Base-by-base conservation (phyloP, 2,797 vertebrate species). In the Neosalanx taihuensis region DNA sequence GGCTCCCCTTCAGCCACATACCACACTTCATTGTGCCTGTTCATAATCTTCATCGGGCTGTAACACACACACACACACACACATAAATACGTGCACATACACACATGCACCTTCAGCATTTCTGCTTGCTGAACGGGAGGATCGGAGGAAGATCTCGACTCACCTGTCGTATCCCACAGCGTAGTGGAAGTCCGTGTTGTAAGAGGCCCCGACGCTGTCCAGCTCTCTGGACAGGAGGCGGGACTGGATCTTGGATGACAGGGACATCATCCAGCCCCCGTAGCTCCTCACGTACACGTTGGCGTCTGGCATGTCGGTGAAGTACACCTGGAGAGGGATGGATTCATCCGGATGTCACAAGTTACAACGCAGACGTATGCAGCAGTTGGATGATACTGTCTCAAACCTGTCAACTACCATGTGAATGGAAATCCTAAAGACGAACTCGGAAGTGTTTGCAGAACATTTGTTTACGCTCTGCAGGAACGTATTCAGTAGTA, bases 1-100 rank as follows among this genome's bases (percentile, higher is more conserved):
- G 84, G 89, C 0, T 83, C 68, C 26, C 77, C 91, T 12, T 81
- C 23, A 3, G 41, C 81, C 3, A 84, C 6, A 30, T 82, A 84
- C 93, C 92, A 93, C 64, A 89, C 91, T 80, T 94, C 93, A 26
- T 93, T 93, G 84, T 87, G 89, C 66, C 89, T 87, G 72, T 90
- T 64, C 1, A 71, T 1, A 4, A 91, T 0, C 12, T 71, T 89
- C 86, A 82, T 88, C 10, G 90, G 92, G 71, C 93, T 94, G 81
- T 29, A 87, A 80, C 67, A 79, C 71, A 78, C 23, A 81, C 20
- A 69, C 0, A 64, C 6, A 76, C 33, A 68, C 5, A 70, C n/a
- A 62, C 10, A 74, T 64, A 73, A 46, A 46, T 46, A 1, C 35
- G 69, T 20, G 5, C 0, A 59, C 15, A 69, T 17, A 30, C 31